Percentiles rank a stretch among this genome's conserved stretches.
Evolutionary conservation across 2,113 vertebrate species (phyloP).

Genomic region (Rhabdornis inornatus): DNA sequence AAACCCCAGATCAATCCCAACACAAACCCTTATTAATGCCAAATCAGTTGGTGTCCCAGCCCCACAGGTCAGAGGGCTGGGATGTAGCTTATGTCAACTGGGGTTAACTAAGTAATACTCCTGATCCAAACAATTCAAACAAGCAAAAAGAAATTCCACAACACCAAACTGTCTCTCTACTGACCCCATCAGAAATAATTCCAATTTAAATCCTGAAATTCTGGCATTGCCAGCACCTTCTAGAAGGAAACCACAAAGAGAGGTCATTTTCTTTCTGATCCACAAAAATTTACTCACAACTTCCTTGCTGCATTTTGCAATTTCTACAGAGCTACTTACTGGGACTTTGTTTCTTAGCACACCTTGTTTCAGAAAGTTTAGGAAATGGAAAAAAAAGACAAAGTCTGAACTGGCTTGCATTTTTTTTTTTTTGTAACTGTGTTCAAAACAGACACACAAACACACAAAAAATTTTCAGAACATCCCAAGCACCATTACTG

Average conservation of each 20-base stretch:
- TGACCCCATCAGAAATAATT: not conserved
- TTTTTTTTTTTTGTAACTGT: too few relatives aligned
- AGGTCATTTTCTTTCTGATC: not conserved
- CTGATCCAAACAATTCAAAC: not conserved
- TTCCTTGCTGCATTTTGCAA: not conserved
- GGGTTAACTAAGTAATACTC: not conserved
- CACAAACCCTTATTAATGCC: not conserved
- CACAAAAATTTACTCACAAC: not conserved
- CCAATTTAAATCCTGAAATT: not conserved
- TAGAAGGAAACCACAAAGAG: not conserved
- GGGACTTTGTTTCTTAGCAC: not conserved
- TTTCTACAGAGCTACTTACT: not conserved
- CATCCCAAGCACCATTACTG: not conserved
- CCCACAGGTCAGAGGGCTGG: not conserved
- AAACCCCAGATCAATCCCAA: not conserved
- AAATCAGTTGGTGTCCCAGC: not conserved
- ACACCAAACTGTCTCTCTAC: fast-evolving
- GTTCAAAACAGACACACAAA: fast-evolving
- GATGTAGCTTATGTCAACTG: not conserved
- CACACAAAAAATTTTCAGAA: not conserved
- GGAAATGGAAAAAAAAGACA: not conserved
- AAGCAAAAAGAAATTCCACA: not conserved
- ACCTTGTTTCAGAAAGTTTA: not conserved
- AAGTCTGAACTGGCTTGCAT: not conserved
- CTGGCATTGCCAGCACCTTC: fast-evolving